Percentiles rank a stretch among this genome's conserved stretches.
Evolutionary conservation across 2,113 vertebrate species (phyloP).

Genomic region (Nansenia antarctica): DNA sequence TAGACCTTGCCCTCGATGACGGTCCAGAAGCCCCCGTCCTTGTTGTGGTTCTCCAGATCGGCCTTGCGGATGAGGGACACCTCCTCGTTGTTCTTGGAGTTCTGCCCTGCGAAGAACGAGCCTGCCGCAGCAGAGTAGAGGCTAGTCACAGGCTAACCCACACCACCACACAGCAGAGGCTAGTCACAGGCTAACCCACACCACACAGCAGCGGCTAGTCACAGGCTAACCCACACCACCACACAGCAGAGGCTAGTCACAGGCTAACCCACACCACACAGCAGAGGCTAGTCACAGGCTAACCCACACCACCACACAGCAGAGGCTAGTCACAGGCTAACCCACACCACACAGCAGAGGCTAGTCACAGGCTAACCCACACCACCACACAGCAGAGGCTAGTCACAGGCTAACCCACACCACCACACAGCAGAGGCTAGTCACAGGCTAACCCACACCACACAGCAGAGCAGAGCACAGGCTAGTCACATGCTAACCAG

Average conservation of each 20-base stretch:
- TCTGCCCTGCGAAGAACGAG: conserved; percentile 91
- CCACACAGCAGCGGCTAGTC: not conserved
- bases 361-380: too few species aligned
- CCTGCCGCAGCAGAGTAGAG: conserved; percentile 69
- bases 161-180: not conserved
- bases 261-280: not conserved
- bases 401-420: not conserved
- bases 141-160: conserved; percentile 5
- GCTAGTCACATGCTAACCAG: not conserved
- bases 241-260: not conserved
- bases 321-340: too few species aligned
- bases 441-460: not conserved
- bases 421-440: not conserved
- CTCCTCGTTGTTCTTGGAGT: conserved; percentile 94
- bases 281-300: too few species aligned
- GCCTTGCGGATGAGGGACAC: conserved; percentile 96
- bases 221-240: not conserved
- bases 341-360: too few species aligned
- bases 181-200: not conserved
- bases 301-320: too few species aligned
- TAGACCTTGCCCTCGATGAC: conserved; percentile 97
- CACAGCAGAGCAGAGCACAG: not conserved
- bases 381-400: too few species aligned
- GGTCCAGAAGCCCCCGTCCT: conserved; percentile 98
- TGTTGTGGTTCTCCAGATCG: conserved; percentile 98